Evolutionary conservation across 2,888 invertebrate genomes (phyloP).

Genomic region (Callinectes sapidus): DNA sequence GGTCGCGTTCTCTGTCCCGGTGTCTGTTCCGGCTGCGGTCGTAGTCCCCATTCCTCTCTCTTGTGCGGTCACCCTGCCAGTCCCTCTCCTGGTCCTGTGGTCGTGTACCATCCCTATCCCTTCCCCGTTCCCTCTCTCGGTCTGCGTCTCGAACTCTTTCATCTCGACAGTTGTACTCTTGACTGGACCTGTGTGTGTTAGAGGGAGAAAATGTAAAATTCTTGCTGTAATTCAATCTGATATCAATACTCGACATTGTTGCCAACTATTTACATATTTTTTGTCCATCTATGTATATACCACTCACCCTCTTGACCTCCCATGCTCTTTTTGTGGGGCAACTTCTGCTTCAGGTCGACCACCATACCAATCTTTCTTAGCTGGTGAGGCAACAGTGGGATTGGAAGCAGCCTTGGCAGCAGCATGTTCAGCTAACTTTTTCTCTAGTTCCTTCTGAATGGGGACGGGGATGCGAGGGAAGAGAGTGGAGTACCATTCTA

Average conservation of each 20-base stretch:
- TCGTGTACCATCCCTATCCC: background rate
- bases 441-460: constrained; percentile 80
- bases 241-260: no score
- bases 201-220: background rate
- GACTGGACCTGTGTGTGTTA: background rate
- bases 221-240: background rate
- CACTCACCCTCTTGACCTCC: constrained; percentile 33
- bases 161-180: background rate
- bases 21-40: background rate
- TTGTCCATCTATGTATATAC: background rate
- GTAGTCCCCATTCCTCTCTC: background rate
- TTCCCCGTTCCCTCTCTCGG: background rate
- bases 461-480: constrained; percentile 99
- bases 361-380: constrained; percentile 58
- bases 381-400: constrained; percentile 18
- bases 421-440: constrained; percentile 62
- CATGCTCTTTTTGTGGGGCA: background rate
- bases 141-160: background rate
- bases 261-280: background rate
- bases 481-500: constrained; percentile 99
- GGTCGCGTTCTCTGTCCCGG: constrained; percentile 16
- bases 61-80: background rate
- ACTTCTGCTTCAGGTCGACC: constrained; percentile 39
- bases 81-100: background rate
- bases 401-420: constrained; percentile 44